Conservation (phyloP, 1,140 invertebrate genomes). For the Dendrolimus kikuchii region DNA sequence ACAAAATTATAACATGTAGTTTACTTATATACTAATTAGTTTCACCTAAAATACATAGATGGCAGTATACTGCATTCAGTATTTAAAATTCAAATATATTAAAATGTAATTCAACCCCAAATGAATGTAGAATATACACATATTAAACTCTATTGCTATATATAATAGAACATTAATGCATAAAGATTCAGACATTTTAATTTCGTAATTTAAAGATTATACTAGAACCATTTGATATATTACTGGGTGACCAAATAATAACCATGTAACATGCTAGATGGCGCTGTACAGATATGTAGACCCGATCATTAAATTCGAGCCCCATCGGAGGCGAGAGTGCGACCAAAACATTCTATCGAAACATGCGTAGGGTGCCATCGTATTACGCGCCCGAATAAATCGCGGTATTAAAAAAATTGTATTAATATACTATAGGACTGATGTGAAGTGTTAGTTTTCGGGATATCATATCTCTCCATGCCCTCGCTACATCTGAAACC, state of each 20-base stretch:
- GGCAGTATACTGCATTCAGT: slow-evolving; percentile 16
- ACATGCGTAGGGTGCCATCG: slow-evolving; percentile 44
- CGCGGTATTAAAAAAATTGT: slow-evolving; percentile 31
- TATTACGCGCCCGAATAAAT: slow-evolving; percentile 54
- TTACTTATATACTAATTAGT: slow-evolving; percentile 14
- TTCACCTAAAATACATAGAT: slow-evolving; percentile 19
- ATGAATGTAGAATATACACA: neutral
- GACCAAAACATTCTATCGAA: slow-evolving; percentile 58
- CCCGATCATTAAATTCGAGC: slow-evolving; percentile 42
- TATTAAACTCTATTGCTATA: neutral
- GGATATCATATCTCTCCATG: slow-evolving; percentile 42
- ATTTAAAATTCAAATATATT: neutral
- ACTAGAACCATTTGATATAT: too few species aligned
- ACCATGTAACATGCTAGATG: slow-evolving; percentile 15
- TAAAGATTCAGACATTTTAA: too few species aligned
- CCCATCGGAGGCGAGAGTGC: slow-evolving; percentile 5
- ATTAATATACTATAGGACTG: slow-evolving; percentile 21
- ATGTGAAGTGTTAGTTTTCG: slow-evolving; percentile 38
- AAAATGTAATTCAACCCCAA: neutral
- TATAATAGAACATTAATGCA: neutral
- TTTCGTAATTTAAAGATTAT: too few species aligned
- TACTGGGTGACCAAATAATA: neutral
- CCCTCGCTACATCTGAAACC: slow-evolving; percentile 66
- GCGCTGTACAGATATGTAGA: slow-evolving; percentile 16
- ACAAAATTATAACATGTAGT: slow-evolving; percentile 2